Evolutionary conservation across 2,888 invertebrate genomes (phyloP), one percentile per base, ranked within the genome.

Genomic region (Amphipyra berbera): DNA sequence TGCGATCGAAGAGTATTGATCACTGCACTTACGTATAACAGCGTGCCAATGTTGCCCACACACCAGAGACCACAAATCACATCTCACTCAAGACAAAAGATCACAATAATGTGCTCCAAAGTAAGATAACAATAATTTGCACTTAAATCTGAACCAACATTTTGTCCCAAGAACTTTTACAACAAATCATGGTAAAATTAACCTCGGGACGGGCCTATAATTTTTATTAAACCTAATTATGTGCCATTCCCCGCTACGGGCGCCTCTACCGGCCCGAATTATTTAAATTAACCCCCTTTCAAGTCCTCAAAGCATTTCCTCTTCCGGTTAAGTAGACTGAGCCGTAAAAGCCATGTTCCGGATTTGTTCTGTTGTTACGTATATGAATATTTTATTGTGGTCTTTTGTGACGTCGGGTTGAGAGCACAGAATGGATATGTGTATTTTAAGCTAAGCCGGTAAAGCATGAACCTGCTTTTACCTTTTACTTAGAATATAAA

Each of bases 271-370:
- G 42, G 48, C 46, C 55, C 57, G 46, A 72, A 74, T 79, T 78
- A 75, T 75, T 80, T 71, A 76, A 73, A 80, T 82, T 71, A 79
- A 79, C 78, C 71, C 69, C 59, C 61, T 69, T 65, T 58, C 58
- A 27, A 58, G 58, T 27, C 46, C 60, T 69, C 68, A 70, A 75
- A 73, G 59, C 67, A 68, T 79, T 68, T 73, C 70, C 73, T 62
- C 53, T 73, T 67, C 68, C 77, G 42, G 57, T 58, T 70, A 71
- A 73, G 65, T 80, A 75, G 59, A 63, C 57, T 69, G 61, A 52
- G 50, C 50, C 50, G 53, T 73, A 55, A 76, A 70, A 53, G 47
- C 50, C 60, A 12, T 47, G 61, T 59, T 60, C 55, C 49, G 42
- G 52, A 67, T 73, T 64, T 46, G 50, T 64, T 61, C 14, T 47